Conservation (phyloP, 2,888 invertebrate genomes). For the Bruchidius siliquastri region DNA sequence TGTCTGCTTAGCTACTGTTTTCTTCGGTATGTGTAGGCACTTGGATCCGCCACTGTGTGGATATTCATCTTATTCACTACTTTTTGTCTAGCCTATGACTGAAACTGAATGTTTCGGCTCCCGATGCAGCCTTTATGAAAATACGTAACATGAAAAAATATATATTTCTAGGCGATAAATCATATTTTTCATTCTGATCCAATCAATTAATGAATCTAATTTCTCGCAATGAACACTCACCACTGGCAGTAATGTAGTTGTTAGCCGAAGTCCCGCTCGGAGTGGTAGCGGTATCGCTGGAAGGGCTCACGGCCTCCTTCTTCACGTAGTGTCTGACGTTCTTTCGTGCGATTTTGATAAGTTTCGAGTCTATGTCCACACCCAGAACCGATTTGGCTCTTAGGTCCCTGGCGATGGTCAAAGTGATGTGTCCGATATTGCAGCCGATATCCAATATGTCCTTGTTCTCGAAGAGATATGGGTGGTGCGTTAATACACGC, state of each 20-base stretch:
- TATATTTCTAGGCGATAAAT: no score
- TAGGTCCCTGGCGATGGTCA: conserved; percentile 82
- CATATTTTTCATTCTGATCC: no score
- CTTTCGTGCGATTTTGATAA: conserved; percentile 72
- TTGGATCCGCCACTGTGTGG: no score
- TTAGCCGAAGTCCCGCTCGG: neutral
- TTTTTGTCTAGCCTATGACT: no score
- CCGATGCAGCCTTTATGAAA: no score
- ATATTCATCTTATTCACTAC: no score
- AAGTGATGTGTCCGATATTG: conserved; percentile 93
- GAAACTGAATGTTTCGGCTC: no score
- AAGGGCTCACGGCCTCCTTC: conserved; percentile 13
- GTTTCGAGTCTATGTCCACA: conserved; percentile 87
- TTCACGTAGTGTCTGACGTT: conserved; percentile 68
- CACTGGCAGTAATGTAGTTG: neutral
- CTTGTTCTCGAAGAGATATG: conserved; percentile 81
- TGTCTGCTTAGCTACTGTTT: no score
- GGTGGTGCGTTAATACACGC: conserved; percentile 71
- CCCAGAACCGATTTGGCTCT: conserved; percentile 83
- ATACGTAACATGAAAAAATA: no score
- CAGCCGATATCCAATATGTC: conserved; percentile 96
- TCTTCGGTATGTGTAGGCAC: no score
- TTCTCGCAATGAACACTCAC: neutral
- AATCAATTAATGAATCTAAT: no score
- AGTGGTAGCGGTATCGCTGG: neutral